Evolutionary conservation across 2,888 invertebrate species (phyloP).

Genomic region (Patella depressa): DNA sequence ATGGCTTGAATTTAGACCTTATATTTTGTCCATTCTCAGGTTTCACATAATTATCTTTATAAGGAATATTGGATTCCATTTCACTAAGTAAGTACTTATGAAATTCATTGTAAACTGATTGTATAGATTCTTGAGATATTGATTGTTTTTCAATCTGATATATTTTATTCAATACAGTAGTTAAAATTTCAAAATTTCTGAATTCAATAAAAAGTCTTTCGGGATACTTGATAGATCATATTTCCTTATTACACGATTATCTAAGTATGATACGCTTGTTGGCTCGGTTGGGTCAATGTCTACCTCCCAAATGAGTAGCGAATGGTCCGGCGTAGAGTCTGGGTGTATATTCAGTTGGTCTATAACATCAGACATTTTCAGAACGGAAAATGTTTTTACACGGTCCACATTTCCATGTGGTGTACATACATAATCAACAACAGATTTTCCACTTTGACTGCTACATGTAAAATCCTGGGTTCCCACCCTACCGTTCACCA

Average conservation of each 20-base stretch:
- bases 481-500: background rate
- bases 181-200: background rate
- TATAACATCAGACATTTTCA: background rate
- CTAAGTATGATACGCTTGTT: background rate
- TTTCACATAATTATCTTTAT: background rate
- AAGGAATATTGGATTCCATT: background rate
- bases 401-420: background rate
- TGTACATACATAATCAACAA: conserved; percentile 3
- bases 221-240: background rate
- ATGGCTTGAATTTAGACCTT: background rate
- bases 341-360: background rate
- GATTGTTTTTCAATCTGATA: background rate
- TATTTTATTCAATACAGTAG: background rate
- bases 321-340: background rate
- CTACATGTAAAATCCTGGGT: background rate
- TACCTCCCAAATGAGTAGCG: background rate
- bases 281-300: background rate
- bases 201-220: background rate
- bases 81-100: background rate
- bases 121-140: background rate
- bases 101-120: background rate
- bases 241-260: background rate
- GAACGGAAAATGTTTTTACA: background rate
- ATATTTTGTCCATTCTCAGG: background rate
- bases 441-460: background rate